A percentile compares a stretch with the other conserved stretches of the same genome.
These are phyloP conservation scores for Cyaniris semiargus DNA, from an alignment of 2,888 invertebrate genomes.

Conservation along the genomic window DNA sequence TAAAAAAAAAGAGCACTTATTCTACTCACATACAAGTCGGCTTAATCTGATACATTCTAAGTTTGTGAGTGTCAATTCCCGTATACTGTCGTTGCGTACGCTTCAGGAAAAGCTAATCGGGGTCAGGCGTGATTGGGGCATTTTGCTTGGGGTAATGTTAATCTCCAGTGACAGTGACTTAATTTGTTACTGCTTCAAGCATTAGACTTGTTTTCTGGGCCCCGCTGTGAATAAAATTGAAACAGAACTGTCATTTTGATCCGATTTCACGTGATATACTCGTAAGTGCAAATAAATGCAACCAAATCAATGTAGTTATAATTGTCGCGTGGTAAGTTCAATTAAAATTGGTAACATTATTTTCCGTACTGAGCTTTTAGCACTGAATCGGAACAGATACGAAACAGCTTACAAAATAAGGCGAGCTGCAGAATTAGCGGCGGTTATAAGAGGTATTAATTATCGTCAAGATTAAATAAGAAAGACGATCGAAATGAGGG, in stretches of 20 bases:
- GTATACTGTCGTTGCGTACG: slow-evolving; percentile 12
- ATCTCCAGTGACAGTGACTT: slow-evolving; percentile 20
- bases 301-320: not conserved
- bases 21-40: not conserved
- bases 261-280: not conserved
- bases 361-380: not conserved
- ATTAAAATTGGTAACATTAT: not conserved
- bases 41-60: not conserved
- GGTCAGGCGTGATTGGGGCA: slow-evolving; percentile 21
- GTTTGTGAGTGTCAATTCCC: slow-evolving; percentile 6
- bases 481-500: slow-evolving; percentile 71
- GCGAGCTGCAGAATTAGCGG: not conserved
- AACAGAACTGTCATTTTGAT: not conserved
- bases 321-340: not conserved
- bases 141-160: slow-evolving; percentile 19
- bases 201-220: not conserved
- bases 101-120: slow-evolving; percentile 17
- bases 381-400: not conserved
- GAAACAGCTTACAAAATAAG: not conserved
- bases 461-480: slow-evolving; percentile 74
- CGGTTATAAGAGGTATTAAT: slow-evolving; percentile 65
- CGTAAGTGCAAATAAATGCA: not conserved
- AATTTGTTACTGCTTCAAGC: slow-evolving; percentile 6
- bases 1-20: not conserved
- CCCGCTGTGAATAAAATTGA: not conserved